These are phyloP conservation scores for Galaxea fascicularis DNA, from an alignment of 92 coral and sea anemone species.

Conservation along the genomic window DNA sequence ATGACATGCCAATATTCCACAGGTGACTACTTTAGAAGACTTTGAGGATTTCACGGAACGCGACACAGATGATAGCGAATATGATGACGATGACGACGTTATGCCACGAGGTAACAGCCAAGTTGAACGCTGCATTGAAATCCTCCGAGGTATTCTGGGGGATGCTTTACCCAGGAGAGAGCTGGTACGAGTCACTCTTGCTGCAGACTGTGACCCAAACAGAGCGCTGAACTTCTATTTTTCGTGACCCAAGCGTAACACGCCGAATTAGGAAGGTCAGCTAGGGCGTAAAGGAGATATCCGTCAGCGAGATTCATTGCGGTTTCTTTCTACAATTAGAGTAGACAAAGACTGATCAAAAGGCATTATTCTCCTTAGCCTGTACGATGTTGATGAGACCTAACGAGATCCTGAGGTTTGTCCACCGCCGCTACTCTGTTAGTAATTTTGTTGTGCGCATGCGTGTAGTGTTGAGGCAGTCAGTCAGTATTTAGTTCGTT, in stretches of 20 bases:
- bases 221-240: conserved; percentile 94
- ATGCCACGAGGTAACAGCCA: conserved; percentile 52
- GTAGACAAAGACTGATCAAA: not conserved
- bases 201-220: conserved; percentile 94
- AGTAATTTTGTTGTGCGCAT: no score
- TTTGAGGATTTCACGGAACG: conserved; percentile 15
- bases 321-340: not conserved
- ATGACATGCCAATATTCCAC: not conserved
- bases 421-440: not conserved
- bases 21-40: conserved; percentile 14
- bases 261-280: no score
- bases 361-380: no score
- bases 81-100: conserved; percentile 36
- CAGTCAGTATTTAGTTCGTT: no score
- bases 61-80: not conserved
- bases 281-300: no score
- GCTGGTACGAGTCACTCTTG: conserved; percentile 82
- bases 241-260: conserved; percentile 45
- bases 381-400: not conserved
- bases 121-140: conserved; percentile 42
- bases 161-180: conserved; percentile 76
- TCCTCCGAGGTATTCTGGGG: conserved; percentile 79
- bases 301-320: not conserved
- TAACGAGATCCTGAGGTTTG: not conserved
- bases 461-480: no score